Evolutionary conservation across 2,888 invertebrate species (phyloP), one percentile per base, ranked within the genome.

Genomic region (Capitulum mitella): DNA sequence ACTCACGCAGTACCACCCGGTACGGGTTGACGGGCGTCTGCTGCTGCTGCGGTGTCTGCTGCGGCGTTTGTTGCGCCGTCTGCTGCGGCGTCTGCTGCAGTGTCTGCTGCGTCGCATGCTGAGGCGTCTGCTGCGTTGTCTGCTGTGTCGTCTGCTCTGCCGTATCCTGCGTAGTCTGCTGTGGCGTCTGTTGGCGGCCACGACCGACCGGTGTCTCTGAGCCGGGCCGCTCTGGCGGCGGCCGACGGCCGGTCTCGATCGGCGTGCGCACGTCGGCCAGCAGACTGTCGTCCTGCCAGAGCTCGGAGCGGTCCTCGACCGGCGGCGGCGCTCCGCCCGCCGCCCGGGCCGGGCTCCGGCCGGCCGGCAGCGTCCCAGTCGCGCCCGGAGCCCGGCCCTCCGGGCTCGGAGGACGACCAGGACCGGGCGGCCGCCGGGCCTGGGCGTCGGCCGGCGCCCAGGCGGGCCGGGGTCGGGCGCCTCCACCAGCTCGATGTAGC

Each of bases 21-120:
- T 76, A 76, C 29, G 46, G 76, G 32, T 76, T 76, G 19, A 76
- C 76, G 3, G 76, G 76, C 3, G 76, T 46, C 14, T 19, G 46
- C 46, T 19, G 48, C 48, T 16, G 32, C 46, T 40, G 14, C 40
- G 75, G n/a, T 22, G 29, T n/a, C 16, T n/a, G 8, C 2, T 3
- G 75, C 43, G 26, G 14, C 34, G 19, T 34, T 19, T 2, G 32
- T n/a, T 10, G 32, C 64, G 12, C 32, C 34, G 34, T n/a, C 34
- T 6, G 22, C 54, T 48, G 48, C 29, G 32, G 26, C 32, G 10
- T 6, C 61, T 32, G 29, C 12, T 0, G 61, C 14, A 2, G 32
- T 29, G 29, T 1, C 6, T 12, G 29, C 14, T 29, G 12, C 61
- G n/a, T n/a, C n/a, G n/a, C n/a, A n/a, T n/a, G n/a, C n/a, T n/a